Conservation (phyloP, 2,888 invertebrate genomes). For the Pachycephus smyrnensis region DNA sequence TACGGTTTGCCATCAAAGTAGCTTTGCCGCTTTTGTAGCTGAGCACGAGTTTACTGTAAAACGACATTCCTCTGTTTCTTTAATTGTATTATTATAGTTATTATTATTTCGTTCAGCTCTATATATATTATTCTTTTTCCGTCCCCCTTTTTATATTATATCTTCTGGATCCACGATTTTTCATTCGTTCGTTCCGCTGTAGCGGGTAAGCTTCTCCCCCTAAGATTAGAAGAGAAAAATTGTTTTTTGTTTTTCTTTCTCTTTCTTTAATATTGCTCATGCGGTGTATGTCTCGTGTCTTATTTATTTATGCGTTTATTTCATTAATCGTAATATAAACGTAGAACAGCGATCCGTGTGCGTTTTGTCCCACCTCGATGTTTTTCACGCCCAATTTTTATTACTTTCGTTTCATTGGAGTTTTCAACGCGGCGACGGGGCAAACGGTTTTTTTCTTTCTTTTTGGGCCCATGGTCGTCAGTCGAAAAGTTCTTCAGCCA, state of each 20-base stretch:
- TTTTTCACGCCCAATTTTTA: slow-evolving; percentile 13
- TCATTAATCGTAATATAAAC: slow-evolving; percentile 17
- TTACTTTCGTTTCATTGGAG: slow-evolving; percentile 5
- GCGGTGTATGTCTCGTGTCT: slow-evolving; percentile 67
- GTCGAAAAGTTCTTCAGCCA: neutral
- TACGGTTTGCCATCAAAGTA: slow-evolving; percentile 61
- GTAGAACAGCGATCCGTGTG: slow-evolving; percentile 26
- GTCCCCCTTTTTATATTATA: slow-evolving; percentile 15
- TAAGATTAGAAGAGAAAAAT: neutral
- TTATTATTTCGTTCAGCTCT: slow-evolving; percentile 12
- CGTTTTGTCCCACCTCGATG: slow-evolving; percentile 26
- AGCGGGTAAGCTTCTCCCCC: neutral
- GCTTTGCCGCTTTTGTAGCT: slow-evolving; percentile 67
- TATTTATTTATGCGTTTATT: slow-evolving; percentile 47
- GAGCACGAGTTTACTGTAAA: slow-evolving; percentile 65
- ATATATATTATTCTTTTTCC: slow-evolving; percentile 42
- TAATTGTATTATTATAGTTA: neutral
- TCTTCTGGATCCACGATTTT: slow-evolving; percentile 38
- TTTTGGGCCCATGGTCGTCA: neutral
- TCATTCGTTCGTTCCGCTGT: neutral
- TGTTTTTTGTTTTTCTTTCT: neutral
- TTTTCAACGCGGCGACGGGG: slow-evolving; percentile 20
- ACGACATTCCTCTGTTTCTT: slow-evolving; percentile 17
- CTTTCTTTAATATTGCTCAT: slow-evolving; percentile 63
- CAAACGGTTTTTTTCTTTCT: slow-evolving; percentile 23